Base-by-base conservation (phyloP, 1,140 invertebrate genomes). In the Aricia agestis region DNA sequence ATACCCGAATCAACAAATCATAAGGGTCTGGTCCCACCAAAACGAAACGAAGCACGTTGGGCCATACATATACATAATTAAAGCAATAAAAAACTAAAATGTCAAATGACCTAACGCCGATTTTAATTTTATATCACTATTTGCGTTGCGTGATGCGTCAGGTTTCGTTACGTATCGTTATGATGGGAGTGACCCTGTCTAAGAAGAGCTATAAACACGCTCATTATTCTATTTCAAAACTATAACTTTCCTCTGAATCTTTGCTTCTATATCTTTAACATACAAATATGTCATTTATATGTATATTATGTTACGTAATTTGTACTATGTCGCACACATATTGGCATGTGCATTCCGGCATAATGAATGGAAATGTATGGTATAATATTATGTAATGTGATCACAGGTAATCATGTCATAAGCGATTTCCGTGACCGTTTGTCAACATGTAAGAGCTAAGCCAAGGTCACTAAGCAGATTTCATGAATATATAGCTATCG, bases 281-380 rank as follows among this genome's bases (percentile, higher is more conserved):
- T 36, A 36, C 36, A 36, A 36, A 36, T 36, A 36, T 36, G 36
- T 36, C 2, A 36, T 36, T 36, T 7, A 36, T 36, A 36, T 52
- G 45, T 52, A 36, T 52, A 52, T 52, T 52, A 13, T 52, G 45
- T 52, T 52, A 10, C 45, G 45, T 52, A 15, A 52, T 52, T 36
- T 13, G 13, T 52, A 52, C 13, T 4, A 13, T 13, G 45, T 52
- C 45, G 4, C 45, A 13, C 1, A 13, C 45, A 13, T 52, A 52
- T 52, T 52, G 45, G 45, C 45, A 52, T 52, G 45, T 13, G 45
- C 45, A 52, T 52, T 52, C 45, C 11, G 13, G 1, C 11, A 11
- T 52, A 52, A 52, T 52, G 45, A 52, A 52, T 52, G 45, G 45
- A 52, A 52, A 52, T 52, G 45, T 52, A 52, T 52, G 45, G 45